phyloP scores from a whole-genome alignment of 2,888 invertebrate species.

The Tricholauxania praeusta region DNA sequence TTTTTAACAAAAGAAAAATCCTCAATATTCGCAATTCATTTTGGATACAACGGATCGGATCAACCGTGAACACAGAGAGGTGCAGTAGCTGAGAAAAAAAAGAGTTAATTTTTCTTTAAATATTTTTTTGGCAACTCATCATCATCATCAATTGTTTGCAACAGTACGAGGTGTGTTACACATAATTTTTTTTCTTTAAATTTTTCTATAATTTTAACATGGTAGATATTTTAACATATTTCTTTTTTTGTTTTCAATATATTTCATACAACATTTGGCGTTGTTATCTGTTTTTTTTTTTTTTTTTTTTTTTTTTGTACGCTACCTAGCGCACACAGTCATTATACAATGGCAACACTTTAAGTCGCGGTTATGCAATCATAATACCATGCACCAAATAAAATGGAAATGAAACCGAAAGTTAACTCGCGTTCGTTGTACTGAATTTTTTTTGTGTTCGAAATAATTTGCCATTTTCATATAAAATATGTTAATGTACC shows the following conservation, averaged over 20 bases:
- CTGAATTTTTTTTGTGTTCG: slow-evolving; percentile 2
- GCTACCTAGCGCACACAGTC: slow-evolving; percentile 20
- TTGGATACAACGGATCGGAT: neutral
- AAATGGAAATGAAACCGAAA: slow-evolving; percentile 35
- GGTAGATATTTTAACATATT: too few relatives aligned
- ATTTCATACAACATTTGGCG: slow-evolving; percentile 7
- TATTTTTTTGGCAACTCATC: slow-evolving; percentile 19
- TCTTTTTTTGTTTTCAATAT: too few relatives aligned
- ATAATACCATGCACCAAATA: slow-evolving; percentile 22
- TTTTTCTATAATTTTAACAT: neutral
- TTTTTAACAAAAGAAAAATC: slow-evolving; percentile 8
- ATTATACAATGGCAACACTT: slow-evolving; percentile 28
- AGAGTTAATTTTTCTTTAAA: neutral
- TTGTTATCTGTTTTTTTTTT: slow-evolving; percentile 11
- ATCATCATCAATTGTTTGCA: slow-evolving; percentile 11
- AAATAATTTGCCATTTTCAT: neutral
- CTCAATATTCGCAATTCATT: slow-evolving; percentile 12
- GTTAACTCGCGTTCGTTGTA: slow-evolving; percentile 25
- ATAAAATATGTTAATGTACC: too few relatives aligned
- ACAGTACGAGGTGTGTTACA: slow-evolving; percentile 10
- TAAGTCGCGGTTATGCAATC: slow-evolving; percentile 26
- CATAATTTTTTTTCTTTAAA: neutral
- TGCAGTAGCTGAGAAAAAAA: too few relatives aligned
- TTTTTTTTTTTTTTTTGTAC: neutral
- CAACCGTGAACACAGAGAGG: neutral